Evolutionary conservation across 92 coral and sea anemone species (phyloP).

Genomic region (Palythoa caribaeorum): DNA sequence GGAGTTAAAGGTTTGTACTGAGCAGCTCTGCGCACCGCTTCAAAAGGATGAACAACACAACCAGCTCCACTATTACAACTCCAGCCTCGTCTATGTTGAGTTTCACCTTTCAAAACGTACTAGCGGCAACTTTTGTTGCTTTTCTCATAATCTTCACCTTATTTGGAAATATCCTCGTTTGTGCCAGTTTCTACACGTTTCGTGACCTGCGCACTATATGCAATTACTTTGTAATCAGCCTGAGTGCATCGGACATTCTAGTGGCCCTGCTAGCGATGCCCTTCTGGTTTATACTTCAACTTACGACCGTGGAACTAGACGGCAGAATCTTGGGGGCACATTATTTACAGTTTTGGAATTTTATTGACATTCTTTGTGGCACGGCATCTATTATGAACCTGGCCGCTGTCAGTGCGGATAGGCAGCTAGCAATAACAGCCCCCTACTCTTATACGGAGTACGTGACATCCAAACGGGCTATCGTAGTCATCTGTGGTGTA

Average conservation of each 20-base stretch:
- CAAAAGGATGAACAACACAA: slow-evolving; percentile 29
- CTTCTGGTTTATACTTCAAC: slow-evolving; percentile 82
- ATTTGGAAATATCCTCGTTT: slow-evolving; percentile 86
- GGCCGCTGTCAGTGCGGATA: slow-evolving; percentile 91
- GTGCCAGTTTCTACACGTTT: slow-evolving; percentile 90
- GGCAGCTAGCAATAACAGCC: slow-evolving; percentile 92
- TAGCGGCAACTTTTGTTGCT: slow-evolving; percentile 80
- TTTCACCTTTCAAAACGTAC: slow-evolving; percentile 57
- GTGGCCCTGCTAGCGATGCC: slow-evolving; percentile 92
- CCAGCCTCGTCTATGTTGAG: not conserved
- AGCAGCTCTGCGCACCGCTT: not conserved
- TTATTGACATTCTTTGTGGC: slow-evolving; percentile 84
- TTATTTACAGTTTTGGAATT: slow-evolving; percentile 65
- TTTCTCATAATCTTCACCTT: slow-evolving; percentile 84
- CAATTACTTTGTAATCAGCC: slow-evolving; percentile 90
- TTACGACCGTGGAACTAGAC: slow-evolving; percentile 63
- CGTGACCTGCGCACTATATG: slow-evolving; percentile 94
- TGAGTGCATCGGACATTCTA: slow-evolving; percentile 87
- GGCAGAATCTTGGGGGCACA: slow-evolving; percentile 39
- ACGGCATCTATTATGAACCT: slow-evolving; percentile 88
- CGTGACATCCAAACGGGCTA: slow-evolving; percentile 86
- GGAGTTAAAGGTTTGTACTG: not conserved
- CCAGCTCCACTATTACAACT: not conserved
- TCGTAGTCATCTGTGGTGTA: slow-evolving; percentile 69
- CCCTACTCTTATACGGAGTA: slow-evolving; percentile 87